Conservation (phyloP, 1,140 invertebrate genomes). For the Apis laboriosa region DNA sequence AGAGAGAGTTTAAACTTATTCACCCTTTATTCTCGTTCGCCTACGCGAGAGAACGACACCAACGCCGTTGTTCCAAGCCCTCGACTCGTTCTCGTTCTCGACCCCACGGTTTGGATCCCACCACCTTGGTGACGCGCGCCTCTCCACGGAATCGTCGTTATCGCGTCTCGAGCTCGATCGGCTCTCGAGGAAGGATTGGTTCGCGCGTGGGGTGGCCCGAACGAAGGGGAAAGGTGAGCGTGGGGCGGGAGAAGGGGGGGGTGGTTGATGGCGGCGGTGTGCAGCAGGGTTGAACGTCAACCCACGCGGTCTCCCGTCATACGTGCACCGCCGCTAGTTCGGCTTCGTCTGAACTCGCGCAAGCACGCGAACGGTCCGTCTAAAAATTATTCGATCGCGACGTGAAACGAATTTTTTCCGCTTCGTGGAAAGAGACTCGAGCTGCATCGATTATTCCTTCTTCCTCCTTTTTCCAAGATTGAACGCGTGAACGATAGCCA, state of each 20-base stretch:
- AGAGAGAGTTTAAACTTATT: no score
- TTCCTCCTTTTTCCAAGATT: slow-evolving; percentile 4
- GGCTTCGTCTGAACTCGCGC: slow-evolving; percentile 57
- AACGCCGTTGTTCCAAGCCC: no score
- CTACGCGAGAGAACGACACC: no score
- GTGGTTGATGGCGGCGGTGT: slow-evolving; percentile 50
- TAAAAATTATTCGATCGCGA: no score
- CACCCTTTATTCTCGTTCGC: no score
- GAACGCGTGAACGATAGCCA: slow-evolving; percentile 5
- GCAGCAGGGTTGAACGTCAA: slow-evolving; percentile 64
- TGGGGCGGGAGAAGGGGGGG: slow-evolving; percentile 6
- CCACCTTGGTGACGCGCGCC: no score
- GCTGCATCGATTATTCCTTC: slow-evolving; percentile 48
- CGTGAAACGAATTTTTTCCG: no score
- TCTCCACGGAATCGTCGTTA: no score
- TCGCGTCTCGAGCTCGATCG: slow-evolving; percentile 5
- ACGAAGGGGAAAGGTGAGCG: not conserved
- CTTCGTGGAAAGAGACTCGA: no score
- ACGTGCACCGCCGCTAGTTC: slow-evolving; percentile 67
- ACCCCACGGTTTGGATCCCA: no score
- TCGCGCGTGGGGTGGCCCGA: slow-evolving; percentile 27
- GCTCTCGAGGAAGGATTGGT: not conserved
- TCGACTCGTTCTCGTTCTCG: no score
- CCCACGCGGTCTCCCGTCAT: slow-evolving; percentile 70
- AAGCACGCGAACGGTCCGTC: slow-evolving; percentile 43